These are phyloP conservation scores for Coremacera marginata DNA, from an alignment of 2,888 invertebrate species.

Conservation along the genomic window DNA sequence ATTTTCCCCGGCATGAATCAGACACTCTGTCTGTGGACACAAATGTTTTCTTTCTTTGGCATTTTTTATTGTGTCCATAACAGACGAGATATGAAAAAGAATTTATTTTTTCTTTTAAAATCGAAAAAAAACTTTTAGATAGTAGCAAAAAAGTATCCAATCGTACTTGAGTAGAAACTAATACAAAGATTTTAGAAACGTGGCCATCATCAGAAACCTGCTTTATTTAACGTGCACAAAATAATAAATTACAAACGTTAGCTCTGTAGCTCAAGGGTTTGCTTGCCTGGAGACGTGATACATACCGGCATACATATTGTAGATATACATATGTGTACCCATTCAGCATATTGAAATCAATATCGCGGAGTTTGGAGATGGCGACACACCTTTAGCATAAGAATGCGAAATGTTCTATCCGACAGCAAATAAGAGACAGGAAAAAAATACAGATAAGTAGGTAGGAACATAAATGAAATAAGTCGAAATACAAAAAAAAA, in stretches of 20 bases:
- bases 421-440: neutral
- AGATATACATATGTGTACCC: neutral
- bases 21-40: conserved; percentile 7
- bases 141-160: neutral
- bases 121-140: neutral
- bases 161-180: neutral
- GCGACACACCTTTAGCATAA: conserved; percentile 27
- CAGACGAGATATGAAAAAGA: neutral
- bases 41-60: neutral
- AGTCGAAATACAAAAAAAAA: neutral
- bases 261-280: neutral
- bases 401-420: neutral
- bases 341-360: conserved; percentile 21
- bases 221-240: conserved; percentile 12
- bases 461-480: neutral
- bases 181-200: too few relatives aligned
- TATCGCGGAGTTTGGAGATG: neutral
- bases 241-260: neutral
- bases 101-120: neutral
- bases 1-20: conserved; percentile 1
- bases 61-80: neutral
- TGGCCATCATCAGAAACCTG: neutral
- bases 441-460: neutral
- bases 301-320: neutral
- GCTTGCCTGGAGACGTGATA: neutral